phyloP scores from a whole-genome alignment of 2,888 invertebrate species.

The Keiferia lycopersicella region DNA sequence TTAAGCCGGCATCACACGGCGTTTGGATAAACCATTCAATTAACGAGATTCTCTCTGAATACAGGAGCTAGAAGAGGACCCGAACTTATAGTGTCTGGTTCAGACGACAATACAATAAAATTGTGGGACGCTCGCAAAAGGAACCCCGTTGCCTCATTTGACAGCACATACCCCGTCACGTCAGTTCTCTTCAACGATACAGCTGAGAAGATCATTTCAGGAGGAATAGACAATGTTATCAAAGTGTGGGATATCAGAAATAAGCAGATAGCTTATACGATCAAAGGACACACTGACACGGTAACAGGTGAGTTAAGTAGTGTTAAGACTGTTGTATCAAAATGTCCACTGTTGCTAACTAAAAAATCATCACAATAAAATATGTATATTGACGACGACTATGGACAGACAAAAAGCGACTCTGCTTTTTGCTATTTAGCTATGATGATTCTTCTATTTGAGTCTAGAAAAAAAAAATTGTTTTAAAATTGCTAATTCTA shows the following conservation, averaged over 20 bases:
- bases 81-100: constrained; percentile 94
- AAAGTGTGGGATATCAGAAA: constrained; percentile 99
- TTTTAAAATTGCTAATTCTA: too few relatives aligned
- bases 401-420: too few relatives aligned
- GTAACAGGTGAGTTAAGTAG: constrained; percentile 84
- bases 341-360: background rate
- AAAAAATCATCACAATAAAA: too few relatives aligned
- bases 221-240: constrained; percentile 98
- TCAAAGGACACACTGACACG: constrained; percentile 97
- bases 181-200: constrained; percentile 97
- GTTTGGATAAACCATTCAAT: background rate
- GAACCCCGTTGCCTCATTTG: constrained; percentile 87
- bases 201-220: constrained; percentile 95
- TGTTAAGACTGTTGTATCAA: background rate
- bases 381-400: too few relatives aligned
- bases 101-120: constrained; percentile 96
- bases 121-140: constrained; percentile 96
- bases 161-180: constrained; percentile 89
- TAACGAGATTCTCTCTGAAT: constrained; percentile 30
- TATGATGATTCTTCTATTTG: too few relatives aligned
- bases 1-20: too few relatives aligned
- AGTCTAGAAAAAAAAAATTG: too few relatives aligned
- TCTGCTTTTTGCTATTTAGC: too few relatives aligned
- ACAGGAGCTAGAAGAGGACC: constrained; percentile 92
- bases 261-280: constrained; percentile 89